Conservation (phyloP, 1,140 invertebrate genomes). For the Drosophila oshimai region DNA sequence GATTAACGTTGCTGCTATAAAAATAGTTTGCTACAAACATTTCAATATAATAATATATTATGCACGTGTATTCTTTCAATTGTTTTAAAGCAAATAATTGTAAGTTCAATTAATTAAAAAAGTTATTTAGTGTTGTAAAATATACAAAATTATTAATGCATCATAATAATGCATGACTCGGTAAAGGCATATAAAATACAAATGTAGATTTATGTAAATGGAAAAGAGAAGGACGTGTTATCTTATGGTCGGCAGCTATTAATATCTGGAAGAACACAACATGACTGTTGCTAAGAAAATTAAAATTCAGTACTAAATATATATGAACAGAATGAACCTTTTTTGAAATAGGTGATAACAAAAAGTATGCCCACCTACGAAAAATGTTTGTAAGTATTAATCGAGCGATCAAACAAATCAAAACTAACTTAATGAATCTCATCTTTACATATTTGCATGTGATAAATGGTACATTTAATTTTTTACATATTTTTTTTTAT, state of each 20-base stretch:
- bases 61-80: neutral
- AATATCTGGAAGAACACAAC: neutral
- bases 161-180: neutral
- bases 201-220: neutral
- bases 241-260: neutral
- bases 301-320: too few relatives aligned
- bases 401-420: too few relatives aligned
- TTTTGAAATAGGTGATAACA: too few relatives aligned
- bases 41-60: neutral
- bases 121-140: neutral
- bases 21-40: neutral
- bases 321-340: too few relatives aligned
- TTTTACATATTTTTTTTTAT: too few relatives aligned
- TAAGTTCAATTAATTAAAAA: neutral
- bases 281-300: too few relatives aligned
- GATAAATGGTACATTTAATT: too few relatives aligned
- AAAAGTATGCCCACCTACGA: too few relatives aligned
- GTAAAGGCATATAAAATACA: neutral
- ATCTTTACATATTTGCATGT: too few relatives aligned
- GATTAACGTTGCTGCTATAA: neutral
- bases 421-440: too few relatives aligned
- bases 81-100: constrained; percentile 1
- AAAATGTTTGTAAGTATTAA: too few relatives aligned
- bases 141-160: neutral
- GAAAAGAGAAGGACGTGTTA: neutral